Base-by-base conservation (phyloP, 2,888 invertebrate species). In the Zygogramma bicolorata region DNA sequence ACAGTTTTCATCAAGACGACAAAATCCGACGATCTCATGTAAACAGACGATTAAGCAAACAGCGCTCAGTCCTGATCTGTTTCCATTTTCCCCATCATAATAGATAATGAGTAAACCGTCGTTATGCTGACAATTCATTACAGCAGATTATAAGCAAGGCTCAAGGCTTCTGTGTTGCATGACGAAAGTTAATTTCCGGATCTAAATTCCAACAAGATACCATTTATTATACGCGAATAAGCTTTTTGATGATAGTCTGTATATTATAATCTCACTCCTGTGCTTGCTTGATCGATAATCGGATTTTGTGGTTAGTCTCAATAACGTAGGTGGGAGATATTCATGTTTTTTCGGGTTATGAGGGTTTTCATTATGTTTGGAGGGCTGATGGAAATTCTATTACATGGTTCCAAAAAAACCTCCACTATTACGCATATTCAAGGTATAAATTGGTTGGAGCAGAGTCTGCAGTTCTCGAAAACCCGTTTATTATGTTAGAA, bases 51-150 rank as follows among this genome's bases (percentile, higher is more conserved):
- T 25, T 22, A 1, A 5, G n/a, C 27, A n/a, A 53, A 53, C 53
- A n/a, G 5, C 4, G 25, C 25, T 53, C 53, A n/a, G n/a, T 27
- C 13, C 25, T 53, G n/a, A 53, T 53, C 53, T 6, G 53, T 27
- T 53, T 27, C n/a, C 7, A 27, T 25, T 25, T 53, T 53, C 27
- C 3, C 25, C 53, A 22, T 27, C 27, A 53, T 27, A 53, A 53
- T 53, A 53, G 53, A 53, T 53, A 53, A 27, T 53, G 27, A 53
- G 53, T 53, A n/a, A n/a, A 27, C 22, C n/a, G 53, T 25, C 53
- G 27, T 53, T 53, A 20, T 6, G 15, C 15, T 53, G 25, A 53
- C 53, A 25, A 25, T 53, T 53, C 53, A 53, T 53, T 53, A 53
- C 22, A 53, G 4, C 53, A 25, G 53, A 13, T 53, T n/a, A 53